phyloP scores from a whole-genome alignment of 1,140 invertebrate genomes.

The Ceratosolen fusciceps region DNA sequence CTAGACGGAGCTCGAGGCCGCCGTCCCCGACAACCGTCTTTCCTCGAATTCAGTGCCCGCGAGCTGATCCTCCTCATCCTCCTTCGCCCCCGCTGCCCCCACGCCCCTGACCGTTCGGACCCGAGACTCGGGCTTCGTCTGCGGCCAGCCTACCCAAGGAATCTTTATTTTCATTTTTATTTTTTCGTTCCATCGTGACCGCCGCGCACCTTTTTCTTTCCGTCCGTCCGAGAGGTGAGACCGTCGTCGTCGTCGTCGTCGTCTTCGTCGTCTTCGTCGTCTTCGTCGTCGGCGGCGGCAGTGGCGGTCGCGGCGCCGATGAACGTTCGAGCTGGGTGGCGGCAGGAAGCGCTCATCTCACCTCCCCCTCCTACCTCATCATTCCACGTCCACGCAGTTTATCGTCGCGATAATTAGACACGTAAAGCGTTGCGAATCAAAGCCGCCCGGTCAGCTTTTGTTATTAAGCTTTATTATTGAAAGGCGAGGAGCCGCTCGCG shows the following conservation, averaged over 20 bases:
- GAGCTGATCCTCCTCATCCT: background rate
- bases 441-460: background rate
- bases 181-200: too few species aligned
- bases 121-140: too few species aligned
- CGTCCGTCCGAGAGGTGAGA: background rate
- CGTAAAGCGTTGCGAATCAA: background rate
- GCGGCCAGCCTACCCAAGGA: background rate
- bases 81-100: background rate
- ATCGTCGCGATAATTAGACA: background rate
- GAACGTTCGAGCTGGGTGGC: constrained; percentile 12
- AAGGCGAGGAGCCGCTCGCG: background rate
- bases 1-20: constrained; percentile 24
- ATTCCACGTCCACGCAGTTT: too few species aligned
- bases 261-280: too few species aligned
- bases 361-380: background rate
- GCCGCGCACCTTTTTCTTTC: constrained; percentile 1
- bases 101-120: background rate
- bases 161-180: constrained; percentile 11
- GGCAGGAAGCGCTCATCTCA: background rate
- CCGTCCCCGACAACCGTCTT: constrained; percentile 33
- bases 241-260: background rate
- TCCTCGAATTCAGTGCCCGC: constrained; percentile 41
- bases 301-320: too few species aligned
- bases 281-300: too few species aligned
- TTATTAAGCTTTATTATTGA: constrained; percentile 2